Evolutionary conservation across 2,113 vertebrate species (phyloP), one percentile per base, ranked within the genome.

Genomic region (Datnioides undecimradiatus): DNA sequence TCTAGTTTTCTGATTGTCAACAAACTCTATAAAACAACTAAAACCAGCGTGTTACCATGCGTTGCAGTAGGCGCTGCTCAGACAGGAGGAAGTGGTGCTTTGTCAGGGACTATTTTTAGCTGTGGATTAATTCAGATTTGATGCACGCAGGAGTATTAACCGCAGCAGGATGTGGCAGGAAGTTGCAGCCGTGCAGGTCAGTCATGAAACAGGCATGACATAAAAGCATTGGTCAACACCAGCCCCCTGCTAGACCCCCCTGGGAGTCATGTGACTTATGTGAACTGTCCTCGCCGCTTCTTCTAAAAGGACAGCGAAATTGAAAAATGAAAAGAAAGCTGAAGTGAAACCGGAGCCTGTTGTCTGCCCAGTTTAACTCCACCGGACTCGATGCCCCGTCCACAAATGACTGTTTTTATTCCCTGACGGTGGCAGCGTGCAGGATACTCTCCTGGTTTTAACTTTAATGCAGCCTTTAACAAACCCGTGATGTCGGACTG

Each of bases 211-310:
- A n/a, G n/a, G n/a, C n/a, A n/a, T n/a, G n/a, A n/a, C 21, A 16
- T 12, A 4, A 36, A 8, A 3, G 2, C 9, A n/a, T 5, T 8
- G 21, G 17, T 76, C 27, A 59, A 2, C 43, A n/a, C 14, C 21
- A 16, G 27, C 29, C 23, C 10, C 2, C 0, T n/a, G n/a, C n/a
- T n/a, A n/a, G n/a, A n/a, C n/a, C n/a, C n/a, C n/a, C n/a, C n/a
- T n/a, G n/a, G n/a, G 3, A 33, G 74, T 75, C 93, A 95, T 66
- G 34, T 94, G 94, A 94, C 88, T 94, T 94, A 59, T 58, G 21
- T 83, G 87, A 94, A 93, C 25, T 45, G 63, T 7, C 41, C 12
- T 76, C 48, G 1, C 57, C 27, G 41, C 67, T 91, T 84, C 84
- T 77, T 73, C 46, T 66, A 84, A 90, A 86, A 43, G 48, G 25